Evolutionary conservation across 2,797 vertebrate species (phyloP).

Genomic region (Eupleurogrammus muticus): DNA sequence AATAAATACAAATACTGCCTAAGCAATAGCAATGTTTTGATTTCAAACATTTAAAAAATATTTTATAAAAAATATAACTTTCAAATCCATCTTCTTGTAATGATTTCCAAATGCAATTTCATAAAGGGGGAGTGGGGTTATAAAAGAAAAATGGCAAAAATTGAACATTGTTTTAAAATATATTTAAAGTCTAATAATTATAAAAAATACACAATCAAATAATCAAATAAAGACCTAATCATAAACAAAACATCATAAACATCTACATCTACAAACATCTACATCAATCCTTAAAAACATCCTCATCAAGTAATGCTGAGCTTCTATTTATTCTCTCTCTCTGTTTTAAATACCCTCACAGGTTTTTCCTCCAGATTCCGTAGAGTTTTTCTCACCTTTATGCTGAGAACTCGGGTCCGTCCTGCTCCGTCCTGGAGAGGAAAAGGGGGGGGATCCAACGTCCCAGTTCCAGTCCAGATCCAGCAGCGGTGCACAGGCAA

Average conservation of each 20-base stretch:
- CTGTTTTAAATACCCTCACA: not conserved
- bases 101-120: not conserved
- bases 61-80: no score
- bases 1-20: no score
- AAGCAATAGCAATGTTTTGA: not conserved
- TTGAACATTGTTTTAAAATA: not conserved
- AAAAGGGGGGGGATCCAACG: slow-evolving; percentile 14
- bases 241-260: no score
- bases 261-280: not conserved
- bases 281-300: not conserved
- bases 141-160: not conserved
- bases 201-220: no score
- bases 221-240: no score
- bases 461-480: slow-evolving; percentile 37
- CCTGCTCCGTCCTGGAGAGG: slow-evolving; percentile 8
- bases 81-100: not conserved
- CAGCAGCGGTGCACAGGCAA: no score
- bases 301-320: not conserved
- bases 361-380: not conserved
- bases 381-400: slow-evolving; percentile 47
- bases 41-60: not conserved
- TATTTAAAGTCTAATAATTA: not conserved
- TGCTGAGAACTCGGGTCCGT: not conserved
- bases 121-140: not conserved
- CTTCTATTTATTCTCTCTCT: not conserved